phyloP scores from a whole-genome alignment of 2,113 vertebrate species.

The Trinectes maculatus region DNA sequence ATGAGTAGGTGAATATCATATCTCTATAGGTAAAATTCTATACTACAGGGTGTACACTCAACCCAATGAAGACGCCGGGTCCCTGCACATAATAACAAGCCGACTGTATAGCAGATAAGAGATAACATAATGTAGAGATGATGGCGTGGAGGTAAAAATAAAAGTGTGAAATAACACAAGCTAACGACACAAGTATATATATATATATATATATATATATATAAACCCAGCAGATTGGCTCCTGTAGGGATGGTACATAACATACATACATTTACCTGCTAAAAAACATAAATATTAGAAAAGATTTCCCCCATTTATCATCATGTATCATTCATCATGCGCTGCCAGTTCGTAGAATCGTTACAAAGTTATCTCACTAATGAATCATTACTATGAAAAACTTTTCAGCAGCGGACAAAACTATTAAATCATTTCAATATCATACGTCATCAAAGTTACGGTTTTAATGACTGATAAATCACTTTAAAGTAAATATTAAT shows the following conservation, averaged over 20 bases:
- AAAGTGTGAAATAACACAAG: no score
- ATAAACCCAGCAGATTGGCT: no score
- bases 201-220: no score
- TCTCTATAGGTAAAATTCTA: no score
- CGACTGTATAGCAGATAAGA: not conserved
- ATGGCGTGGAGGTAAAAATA: slow-evolving; percentile 5
- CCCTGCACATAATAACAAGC: not conserved
- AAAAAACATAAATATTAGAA: no score
- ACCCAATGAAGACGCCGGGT: not conserved
- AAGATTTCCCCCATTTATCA: no score
- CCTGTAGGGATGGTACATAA: no score
- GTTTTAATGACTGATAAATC: slow-evolving; percentile 39
- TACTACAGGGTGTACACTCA: not conserved
- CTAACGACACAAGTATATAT: no score
- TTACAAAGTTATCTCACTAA: no score
- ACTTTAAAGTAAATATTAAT: slow-evolving; percentile 51
- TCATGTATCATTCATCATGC: no score
- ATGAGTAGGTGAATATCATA: not conserved
- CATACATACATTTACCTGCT: no score
- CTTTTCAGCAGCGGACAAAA: not conserved
- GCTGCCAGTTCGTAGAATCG: no score
- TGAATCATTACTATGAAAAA: not conserved
- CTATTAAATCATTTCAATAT: slow-evolving; percentile 2
- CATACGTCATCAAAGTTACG: slow-evolving; percentile 18
- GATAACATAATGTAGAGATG: not conserved